Evolutionary conservation across 2,113 vertebrate genomes (phyloP).

Genomic region (Vimba vimba): DNA sequence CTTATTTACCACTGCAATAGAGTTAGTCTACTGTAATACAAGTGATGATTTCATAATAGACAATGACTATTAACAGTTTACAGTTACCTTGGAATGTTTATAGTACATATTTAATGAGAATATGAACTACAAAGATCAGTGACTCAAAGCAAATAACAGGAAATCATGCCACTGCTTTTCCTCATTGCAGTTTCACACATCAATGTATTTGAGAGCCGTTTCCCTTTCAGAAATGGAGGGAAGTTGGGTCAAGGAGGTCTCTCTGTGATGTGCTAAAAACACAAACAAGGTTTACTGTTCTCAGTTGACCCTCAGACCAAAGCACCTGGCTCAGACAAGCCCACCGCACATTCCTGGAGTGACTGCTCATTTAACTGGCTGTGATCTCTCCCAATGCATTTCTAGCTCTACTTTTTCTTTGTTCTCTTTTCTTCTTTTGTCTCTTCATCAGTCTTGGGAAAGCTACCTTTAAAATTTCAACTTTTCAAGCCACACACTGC

Average conservation of each 20-base stretch:
- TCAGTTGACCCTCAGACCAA: constrained; percentile 46
- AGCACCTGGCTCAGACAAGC: constrained; percentile 39
- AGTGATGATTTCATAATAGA: neutral
- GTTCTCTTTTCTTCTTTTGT: constrained; percentile 2
- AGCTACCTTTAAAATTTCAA: neutral
- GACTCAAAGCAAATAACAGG: neutral
- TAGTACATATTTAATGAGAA: constrained; percentile 16
- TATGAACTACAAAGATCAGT: neutral
- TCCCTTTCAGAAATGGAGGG: constrained; percentile 32
- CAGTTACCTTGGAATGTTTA: neutral
- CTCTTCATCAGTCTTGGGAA: neutral
- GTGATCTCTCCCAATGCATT: constrained; percentile 52
- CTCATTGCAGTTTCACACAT: neutral
- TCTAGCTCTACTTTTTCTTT: neutral
- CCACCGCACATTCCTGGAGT: constrained; percentile 64
- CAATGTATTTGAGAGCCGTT: neutral
- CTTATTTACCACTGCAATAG: constrained; percentile 28
- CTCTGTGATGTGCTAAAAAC: constrained; percentile 46
- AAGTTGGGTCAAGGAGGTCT: constrained; percentile 19
- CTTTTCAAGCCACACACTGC: neutral
- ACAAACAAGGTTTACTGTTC: constrained; percentile 44
- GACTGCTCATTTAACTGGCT: constrained; percentile 73
- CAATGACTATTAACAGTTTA: neutral
- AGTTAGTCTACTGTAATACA: constrained; percentile 2
- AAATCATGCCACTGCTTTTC: neutral